Percentiles rank a stretch among this genome's conserved stretches.
phyloP scores from a whole-genome alignment of 2,113 vertebrate species.

The Phylloscopus whistleri region DNA sequence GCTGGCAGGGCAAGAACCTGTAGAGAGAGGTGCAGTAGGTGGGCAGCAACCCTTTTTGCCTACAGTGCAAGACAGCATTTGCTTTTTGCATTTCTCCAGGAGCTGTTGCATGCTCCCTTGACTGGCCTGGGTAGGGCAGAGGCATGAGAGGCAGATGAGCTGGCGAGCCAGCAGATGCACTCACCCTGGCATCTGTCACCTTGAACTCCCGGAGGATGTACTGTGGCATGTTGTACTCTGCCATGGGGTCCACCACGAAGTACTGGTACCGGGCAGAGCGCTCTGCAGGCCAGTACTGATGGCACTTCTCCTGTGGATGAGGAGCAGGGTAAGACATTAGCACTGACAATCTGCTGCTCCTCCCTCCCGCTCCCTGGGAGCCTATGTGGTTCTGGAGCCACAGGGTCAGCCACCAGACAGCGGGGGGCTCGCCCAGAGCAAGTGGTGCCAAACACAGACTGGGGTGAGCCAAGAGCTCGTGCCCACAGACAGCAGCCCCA shows the following conservation, averaged over 20 bases:
- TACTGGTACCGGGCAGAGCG: conserved; percentile 96
- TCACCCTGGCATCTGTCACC: conserved; percentile 92
- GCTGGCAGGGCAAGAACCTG: background rate
- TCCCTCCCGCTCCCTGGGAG: background rate
- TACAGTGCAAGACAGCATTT: background rate
- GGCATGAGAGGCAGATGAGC: background rate
- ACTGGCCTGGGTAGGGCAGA: background rate
- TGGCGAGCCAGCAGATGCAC: conserved; percentile 22
- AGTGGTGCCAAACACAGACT: background rate
- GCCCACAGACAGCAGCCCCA: background rate
- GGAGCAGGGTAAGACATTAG: background rate
- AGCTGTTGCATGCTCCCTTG: background rate
- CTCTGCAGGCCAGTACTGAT: conserved; percentile 98
- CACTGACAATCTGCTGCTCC: background rate
- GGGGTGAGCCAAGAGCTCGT: background rate
- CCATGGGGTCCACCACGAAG: conserved; percentile 98
- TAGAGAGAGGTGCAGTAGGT: background rate
- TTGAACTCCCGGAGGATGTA: conserved; percentile 98
- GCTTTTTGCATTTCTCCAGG: accelerated
- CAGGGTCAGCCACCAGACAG: background rate
- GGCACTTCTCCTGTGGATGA: conserved; percentile 89
- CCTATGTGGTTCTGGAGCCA: background rate
- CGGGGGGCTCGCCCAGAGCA: accelerated
- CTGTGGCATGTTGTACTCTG: conserved; percentile 99
- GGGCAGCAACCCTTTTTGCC: background rate